Percentiles rank a stretch among this genome's conserved stretches.
Conservation (phyloP, 2,797 vertebrate genomes). For the Apogon talboti region DNA sequence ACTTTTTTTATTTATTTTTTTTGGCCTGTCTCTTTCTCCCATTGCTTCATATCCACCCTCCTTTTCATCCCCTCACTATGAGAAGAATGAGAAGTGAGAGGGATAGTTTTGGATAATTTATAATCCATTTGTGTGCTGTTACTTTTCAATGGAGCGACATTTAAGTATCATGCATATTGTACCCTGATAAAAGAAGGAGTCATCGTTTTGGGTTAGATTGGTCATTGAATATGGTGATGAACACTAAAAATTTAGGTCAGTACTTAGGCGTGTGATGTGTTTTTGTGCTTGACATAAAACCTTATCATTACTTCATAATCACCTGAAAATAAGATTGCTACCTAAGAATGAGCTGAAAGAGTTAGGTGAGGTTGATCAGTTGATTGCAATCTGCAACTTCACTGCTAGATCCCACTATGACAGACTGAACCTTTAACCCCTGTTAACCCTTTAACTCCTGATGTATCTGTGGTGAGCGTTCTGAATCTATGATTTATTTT, state of each 20-base stretch:
- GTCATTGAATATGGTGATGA: not conserved
- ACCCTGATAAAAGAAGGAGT: constrained; percentile 10
- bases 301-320: no score
- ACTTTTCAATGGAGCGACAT: constrained; percentile 69
- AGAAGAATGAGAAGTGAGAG: constrained; percentile 38
- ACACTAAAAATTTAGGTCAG: not conserved
- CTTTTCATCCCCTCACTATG: constrained; percentile 22
- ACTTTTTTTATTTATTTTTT: constrained; percentile 44
- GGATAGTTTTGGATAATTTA: constrained; percentile 32
- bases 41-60: constrained; percentile 17
- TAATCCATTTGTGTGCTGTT: constrained; percentile 52
- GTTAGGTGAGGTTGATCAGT: no score
- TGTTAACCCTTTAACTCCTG: no score
- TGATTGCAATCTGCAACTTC: not conserved
- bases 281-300: no score
- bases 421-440: constrained; percentile 1
- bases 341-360: no score
- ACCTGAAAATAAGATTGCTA: no score
- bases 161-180: constrained; percentile 63
- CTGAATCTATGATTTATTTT: no score
- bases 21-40: constrained; percentile 25
- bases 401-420: not conserved
- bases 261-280: constrained; percentile 1
- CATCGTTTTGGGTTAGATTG: not conserved
- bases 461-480: no score